Evolutionary conservation across 2,888 invertebrate species (phyloP).

Genomic region (Pristionchus mayeri): DNA sequence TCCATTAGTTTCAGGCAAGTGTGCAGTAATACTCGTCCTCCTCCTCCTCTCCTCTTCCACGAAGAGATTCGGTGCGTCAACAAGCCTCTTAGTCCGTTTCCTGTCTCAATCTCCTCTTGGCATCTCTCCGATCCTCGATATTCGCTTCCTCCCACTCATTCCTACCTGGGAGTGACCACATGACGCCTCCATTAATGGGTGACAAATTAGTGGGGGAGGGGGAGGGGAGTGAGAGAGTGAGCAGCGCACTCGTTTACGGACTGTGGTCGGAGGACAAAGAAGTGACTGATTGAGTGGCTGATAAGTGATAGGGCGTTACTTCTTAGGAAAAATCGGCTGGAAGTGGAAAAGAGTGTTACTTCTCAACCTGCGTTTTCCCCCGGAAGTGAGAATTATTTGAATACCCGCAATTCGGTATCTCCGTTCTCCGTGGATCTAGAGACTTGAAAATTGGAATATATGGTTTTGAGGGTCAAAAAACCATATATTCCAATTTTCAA

Average conservation of each 20-base stretch:
- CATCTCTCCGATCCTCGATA: background rate
- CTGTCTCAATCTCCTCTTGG: background rate
- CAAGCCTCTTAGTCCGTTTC: background rate
- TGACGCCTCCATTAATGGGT: constrained; percentile 42
- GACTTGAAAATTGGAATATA: too few relatives aligned
- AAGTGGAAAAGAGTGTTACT: background rate
- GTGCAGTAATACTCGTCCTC: background rate
- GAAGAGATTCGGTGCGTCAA: constrained; percentile 1
- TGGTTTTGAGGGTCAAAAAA: too few relatives aligned
- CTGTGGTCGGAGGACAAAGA: constrained; percentile 41
- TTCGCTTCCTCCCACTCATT: constrained; percentile 12
- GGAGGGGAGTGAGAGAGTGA: background rate
- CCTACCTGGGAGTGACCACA: constrained; percentile 30
- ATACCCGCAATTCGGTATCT: too few relatives aligned
- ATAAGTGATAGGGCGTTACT: constrained; percentile 36
- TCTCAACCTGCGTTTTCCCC: too few relatives aligned
- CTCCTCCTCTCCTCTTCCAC: too few relatives aligned
- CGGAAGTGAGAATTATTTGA: too few relatives aligned
- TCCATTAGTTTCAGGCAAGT: background rate
- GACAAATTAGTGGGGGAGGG: constrained; percentile 43
- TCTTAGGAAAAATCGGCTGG: constrained; percentile 18
- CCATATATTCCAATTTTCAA: too few relatives aligned
- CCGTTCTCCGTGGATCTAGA: too few relatives aligned
- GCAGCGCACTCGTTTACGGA: constrained; percentile 8
- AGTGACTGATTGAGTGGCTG: constrained; percentile 21